Conservation (phyloP, 2,888 invertebrate species). For the Drosophila sordidula region DNA sequence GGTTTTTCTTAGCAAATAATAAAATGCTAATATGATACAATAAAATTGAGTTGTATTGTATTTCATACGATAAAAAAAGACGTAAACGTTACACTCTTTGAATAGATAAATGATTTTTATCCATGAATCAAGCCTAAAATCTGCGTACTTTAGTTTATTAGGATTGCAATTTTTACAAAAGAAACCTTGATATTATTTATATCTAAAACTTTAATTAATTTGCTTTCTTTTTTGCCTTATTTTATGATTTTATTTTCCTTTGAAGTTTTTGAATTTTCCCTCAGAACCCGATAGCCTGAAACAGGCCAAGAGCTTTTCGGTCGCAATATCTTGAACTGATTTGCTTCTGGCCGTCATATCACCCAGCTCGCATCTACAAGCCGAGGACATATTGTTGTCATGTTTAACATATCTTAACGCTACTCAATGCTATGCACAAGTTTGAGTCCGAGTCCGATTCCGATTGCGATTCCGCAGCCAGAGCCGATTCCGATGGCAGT, state of each 20-base stretch:
- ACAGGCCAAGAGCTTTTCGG: neutral
- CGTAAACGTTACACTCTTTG: too few species aligned
- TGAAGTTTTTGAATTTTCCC: too few species aligned
- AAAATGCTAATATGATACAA: too few species aligned
- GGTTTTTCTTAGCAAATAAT: too few species aligned
- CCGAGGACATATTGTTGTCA: conserved; percentile 81
- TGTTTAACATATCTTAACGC: conserved; percentile 83
- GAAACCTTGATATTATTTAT: too few species aligned
- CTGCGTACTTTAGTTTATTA: too few species aligned
- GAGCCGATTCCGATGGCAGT: conserved; percentile 1
- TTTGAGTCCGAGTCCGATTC: conserved; percentile 13
- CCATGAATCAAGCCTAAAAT: too few species aligned
- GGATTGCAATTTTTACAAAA: too few species aligned
- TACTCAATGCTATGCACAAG: conserved; percentile 64
- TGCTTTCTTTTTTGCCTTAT: neutral
- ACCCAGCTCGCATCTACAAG: conserved; percentile 53
- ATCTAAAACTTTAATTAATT: too few species aligned
- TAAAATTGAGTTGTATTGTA: too few species aligned
- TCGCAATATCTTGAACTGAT: neutral
- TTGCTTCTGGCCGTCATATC: conserved; percentile 24
- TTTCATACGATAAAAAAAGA: too few species aligned
- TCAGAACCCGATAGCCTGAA: neutral
- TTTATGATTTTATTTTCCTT: neutral
- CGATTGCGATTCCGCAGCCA: conserved; percentile 21
- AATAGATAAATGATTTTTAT: too few species aligned